Evolutionary conservation across 2,113 vertebrate species (phyloP).

Genomic region (Corydoras maculifer): DNA sequence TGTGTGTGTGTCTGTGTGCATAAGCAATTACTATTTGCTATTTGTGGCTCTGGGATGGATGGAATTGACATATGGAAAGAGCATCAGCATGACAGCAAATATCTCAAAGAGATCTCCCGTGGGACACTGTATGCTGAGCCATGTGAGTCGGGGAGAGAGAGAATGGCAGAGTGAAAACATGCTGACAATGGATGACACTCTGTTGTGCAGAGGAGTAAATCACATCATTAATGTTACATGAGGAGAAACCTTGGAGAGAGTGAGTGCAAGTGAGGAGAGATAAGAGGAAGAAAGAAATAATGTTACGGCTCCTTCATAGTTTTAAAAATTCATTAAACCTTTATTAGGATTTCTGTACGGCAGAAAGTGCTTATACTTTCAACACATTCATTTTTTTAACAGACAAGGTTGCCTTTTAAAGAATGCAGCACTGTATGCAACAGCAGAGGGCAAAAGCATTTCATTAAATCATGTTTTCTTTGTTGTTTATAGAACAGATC

Average conservation of each 20-base stretch:
- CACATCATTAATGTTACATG: constrained; percentile 30
- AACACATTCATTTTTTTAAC: neutral
- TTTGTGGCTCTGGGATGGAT: constrained; percentile 5
- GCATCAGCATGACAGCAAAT: constrained; percentile 12
- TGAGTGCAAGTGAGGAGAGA: neutral
- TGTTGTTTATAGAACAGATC: too few relatives aligned
- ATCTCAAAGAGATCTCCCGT: constrained; percentile 3
- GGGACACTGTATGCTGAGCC: constrained; percentile 25
- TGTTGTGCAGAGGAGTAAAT: constrained; percentile 24
- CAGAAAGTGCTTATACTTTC: neutral
- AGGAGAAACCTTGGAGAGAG: constrained; percentile 5
- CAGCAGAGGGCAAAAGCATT: neutral
- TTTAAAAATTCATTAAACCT: too few relatives aligned
- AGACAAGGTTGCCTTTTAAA: neutral
- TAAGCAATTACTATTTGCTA: neutral
- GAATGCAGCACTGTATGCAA: neutral
- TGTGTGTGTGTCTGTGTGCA: neutral
- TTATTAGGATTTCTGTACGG: neutral
- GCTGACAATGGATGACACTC: constrained; percentile 38
- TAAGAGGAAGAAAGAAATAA: neutral
- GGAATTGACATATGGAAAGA: constrained; percentile 4
- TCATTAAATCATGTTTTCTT: too few relatives aligned
- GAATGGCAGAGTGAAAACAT: constrained; percentile 6
- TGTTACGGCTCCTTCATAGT: too few relatives aligned
- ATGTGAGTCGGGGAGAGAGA: constrained; percentile 8